Percentiles rank a stretch among this genome's conserved stretches.
Evolutionary conservation across 2,797 vertebrate species (phyloP).

Genomic region (Uromys caudimaculatus): DNA sequence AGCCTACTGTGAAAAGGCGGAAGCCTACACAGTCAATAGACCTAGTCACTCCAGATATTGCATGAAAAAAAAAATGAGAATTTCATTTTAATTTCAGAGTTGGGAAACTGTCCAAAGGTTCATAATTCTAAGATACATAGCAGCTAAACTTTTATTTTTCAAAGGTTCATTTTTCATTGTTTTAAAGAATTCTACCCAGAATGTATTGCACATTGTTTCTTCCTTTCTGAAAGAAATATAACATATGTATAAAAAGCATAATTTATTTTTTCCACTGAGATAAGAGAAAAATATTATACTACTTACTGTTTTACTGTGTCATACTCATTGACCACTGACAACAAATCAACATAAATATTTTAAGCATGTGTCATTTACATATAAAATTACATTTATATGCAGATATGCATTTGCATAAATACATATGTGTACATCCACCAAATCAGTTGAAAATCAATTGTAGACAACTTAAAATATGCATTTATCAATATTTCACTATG

Average conservation of each 20-base stretch:
- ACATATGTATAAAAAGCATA: background rate
- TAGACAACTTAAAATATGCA: background rate
- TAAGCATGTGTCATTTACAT: background rate
- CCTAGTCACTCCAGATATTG: background rate
- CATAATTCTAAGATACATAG: constrained; percentile 22
- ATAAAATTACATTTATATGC: background rate
- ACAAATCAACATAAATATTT: background rate
- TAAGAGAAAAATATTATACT: background rate
- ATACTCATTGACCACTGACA: background rate
- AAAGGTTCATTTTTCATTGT: constrained; percentile 30
- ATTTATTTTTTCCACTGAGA: background rate
- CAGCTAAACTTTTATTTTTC: constrained; percentile 17
- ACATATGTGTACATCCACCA: background rate
- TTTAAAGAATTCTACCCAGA: background rate
- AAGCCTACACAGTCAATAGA: background rate
- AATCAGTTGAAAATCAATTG: constrained; percentile 33
- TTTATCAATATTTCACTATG: constrained; percentile 4
- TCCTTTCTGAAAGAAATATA: background rate
- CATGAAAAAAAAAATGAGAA: background rate
- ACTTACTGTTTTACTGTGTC: constrained; percentile 8
- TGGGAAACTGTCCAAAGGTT: constrained; percentile 9
- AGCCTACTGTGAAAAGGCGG: background rate
- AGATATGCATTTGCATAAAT: background rate
- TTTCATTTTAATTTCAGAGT: background rate
- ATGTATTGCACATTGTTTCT: constrained; percentile 9